A percentile compares a stretch with the other conserved stretches of the same genome.
phyloP scores from a whole-genome alignment of 2,113 vertebrate species.

The Acanthochromis polyacanthus region DNA sequence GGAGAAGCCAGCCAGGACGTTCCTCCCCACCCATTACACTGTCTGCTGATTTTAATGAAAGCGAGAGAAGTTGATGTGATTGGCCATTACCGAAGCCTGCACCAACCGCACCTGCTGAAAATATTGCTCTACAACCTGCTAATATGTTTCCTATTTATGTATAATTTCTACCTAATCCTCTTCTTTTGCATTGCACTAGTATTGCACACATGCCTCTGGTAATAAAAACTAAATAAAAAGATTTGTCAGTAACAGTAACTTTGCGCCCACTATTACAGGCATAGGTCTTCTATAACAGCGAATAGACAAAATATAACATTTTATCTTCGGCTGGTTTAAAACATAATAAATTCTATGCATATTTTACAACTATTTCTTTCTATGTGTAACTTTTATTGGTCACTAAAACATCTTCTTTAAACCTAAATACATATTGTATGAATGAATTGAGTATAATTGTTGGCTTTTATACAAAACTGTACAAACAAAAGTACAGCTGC shows the following conservation, averaged over 20 bases:
- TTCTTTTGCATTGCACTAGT: constrained; percentile 34
- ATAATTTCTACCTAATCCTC: constrained; percentile 44
- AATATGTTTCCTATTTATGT: constrained; percentile 59
- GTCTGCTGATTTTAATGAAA: constrained; percentile 76
- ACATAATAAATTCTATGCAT: not conserved
- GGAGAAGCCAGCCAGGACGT: constrained; percentile 46
- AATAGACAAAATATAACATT: constrained; percentile 12
- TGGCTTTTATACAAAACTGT: constrained; percentile 72
- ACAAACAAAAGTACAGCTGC: constrained; percentile 69
- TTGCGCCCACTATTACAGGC: not conserved
- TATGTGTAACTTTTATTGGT: not conserved
- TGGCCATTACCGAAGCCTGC: constrained; percentile 64
- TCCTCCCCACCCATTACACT: constrained; percentile 71
- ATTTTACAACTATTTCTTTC: not conserved
- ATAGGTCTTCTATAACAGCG: not conserved
- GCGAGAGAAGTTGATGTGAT: constrained; percentile 72
- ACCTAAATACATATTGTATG: constrained; percentile 29
- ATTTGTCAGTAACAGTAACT: not conserved
- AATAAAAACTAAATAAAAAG: constrained; percentile 14
- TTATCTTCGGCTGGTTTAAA: constrained; percentile 5
- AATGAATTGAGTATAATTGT: constrained; percentile 45
- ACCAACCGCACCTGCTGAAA: constrained; percentile 64
- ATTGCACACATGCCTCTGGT: constrained; percentile 9
- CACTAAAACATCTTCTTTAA: constrained; percentile 26
- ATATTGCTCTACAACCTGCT: constrained; percentile 55